Base-by-base conservation (phyloP, 1,140 invertebrate species). In the Sitobion miscanthi region DNA sequence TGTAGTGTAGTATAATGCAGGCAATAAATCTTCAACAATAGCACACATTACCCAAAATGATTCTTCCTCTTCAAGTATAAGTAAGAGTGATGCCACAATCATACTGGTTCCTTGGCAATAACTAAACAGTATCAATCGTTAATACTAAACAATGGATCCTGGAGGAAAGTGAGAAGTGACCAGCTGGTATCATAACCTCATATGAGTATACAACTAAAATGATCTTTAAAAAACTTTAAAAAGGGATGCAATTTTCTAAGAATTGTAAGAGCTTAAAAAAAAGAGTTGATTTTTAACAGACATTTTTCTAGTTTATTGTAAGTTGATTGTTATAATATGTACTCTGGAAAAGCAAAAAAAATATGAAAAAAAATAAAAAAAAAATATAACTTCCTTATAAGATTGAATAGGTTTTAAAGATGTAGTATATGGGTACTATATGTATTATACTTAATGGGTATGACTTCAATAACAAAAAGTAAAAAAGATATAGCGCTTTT, bases 41-140 rank as follows among this genome's bases (percentile, higher is more conserved):
- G 98, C 98, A 94, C 98, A 98, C 98, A 99, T 98, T 95, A 99
- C 97, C 99, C 99, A 99, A 96, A 99, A 99, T 90, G 98, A 97
- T 96, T 99, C 99, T 96, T 99, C 99, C 96, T 99, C 99, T 96
- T 99, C 99, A 96, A 99, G 96, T 90, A 99, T 97, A 1, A 99
- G 96, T 93, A 99, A 95, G 47, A 99, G 96, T 87, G 98, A 98
- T n/a, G 99, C 98, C 83, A 98, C 98, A 95, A 99, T 99, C 96
- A 98, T 98, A 57, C 98, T 98, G 83, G 98, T 99, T 62, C 99
- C 99, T 96, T 99, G 99, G 95, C 99, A 99, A 95, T 99, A 98
- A 17, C 97, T 97, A 94, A 57, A 95, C 42, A 94, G 94, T 94
- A 77, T 47, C 9, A n/a, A 77, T 35, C 25, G 62, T 62, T 93